A percentile compares a stretch with the other conserved stretches of the same genome.
These are phyloP conservation scores for Ciconia stormi DNA, from an alignment of 2,113 vertebrate genomes.

Conservation along the genomic window DNA sequence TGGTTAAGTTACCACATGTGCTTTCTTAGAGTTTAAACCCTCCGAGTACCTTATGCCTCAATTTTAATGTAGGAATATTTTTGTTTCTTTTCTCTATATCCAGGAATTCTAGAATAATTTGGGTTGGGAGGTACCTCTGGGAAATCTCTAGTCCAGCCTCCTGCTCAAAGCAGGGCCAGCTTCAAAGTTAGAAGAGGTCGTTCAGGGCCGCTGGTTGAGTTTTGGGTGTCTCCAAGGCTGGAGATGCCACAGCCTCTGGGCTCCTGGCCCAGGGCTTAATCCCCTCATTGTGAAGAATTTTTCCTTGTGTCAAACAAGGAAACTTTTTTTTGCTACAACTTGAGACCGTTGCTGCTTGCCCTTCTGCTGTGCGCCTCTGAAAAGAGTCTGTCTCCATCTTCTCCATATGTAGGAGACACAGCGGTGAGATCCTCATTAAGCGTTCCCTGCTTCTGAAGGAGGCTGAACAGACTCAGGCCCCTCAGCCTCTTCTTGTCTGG, in stretches of 20 bases:
- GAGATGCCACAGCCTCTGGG: neutral
- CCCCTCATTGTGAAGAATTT: neutral
- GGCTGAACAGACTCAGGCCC: neutral
- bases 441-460: neutral
- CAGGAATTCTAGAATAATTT: neutral
- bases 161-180: neutral
- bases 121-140: neutral
- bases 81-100: neutral
- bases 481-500: neutral
- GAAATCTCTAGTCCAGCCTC: neutral
- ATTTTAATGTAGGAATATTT: neutral
- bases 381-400: neutral
- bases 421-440: neutral
- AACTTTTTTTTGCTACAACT: neutral
- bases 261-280: neutral
- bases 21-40: neutral
- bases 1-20: neutral
- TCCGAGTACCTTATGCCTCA: neutral
- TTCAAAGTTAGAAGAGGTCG: neutral
- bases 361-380: neutral
- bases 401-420: neutral
- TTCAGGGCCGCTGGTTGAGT: neutral
- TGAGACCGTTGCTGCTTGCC: neutral
- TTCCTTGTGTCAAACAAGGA: neutral
- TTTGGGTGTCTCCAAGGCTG: neutral